Evolutionary conservation across 2,888 invertebrate genomes (phyloP), one percentile per base, ranked within the genome.

Genomic region (Stenolophus ochropezus): DNA sequence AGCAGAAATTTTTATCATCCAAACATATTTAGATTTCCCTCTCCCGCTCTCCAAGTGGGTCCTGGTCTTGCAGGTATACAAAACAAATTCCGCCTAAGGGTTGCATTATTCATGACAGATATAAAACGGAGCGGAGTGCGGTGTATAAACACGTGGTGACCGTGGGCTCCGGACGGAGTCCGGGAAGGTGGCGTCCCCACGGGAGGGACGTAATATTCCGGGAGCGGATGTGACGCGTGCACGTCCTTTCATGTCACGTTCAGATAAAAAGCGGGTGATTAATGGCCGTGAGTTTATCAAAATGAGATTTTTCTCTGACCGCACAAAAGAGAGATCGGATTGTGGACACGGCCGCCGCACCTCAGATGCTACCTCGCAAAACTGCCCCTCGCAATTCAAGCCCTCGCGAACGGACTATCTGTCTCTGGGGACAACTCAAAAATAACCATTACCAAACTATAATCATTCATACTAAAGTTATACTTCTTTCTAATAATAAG

Each of bases 171-270:
- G 78, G 79, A 79, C 82, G 42, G 74, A 74, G 74, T 61, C 78
- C 25, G 23, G 25, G 27, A 73, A 73, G 73, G 73, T 73, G 73
- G 21, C 47, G 47, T 73, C 73, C 73, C 73, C 47, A 49, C 47
- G 73, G 75, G 75, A 51, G 49, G 53, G 75, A 53, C 18, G 80
- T 80, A 80, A 80, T 80, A 73, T 80, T 80, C 80, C 80, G 42
- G 56, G 21, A 21, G 42, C 80, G 80, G 80, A 86, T 85, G 86
- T 86, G 87, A 87, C 85, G 86, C 85, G 86, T 84, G 84, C 58
- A 87, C 87, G 86, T 87, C 88, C 87, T 88, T 88, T 87, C 87
- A 87, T 85, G 88, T 88, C 88, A 88, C 87, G 88, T 87, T 86
- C 87, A 87, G 88, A 87, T 88, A 88, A 88, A 88, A 87, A 80